phyloP scores from a whole-genome alignment of 2,888 invertebrate genomes.

The Plebejus anna region DNA sequence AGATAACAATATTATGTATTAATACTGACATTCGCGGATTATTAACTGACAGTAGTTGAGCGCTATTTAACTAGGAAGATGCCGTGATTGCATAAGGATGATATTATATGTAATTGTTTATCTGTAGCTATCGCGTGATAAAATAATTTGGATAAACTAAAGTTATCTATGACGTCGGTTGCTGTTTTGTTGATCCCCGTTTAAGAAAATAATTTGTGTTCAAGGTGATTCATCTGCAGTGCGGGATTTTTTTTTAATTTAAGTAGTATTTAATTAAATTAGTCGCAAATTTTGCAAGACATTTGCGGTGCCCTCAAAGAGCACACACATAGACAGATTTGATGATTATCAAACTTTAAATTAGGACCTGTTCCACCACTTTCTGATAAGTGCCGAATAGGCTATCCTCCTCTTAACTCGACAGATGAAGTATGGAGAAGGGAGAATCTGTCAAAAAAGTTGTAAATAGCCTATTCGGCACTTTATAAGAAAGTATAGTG shows the following conservation, averaged over 20 bases:
- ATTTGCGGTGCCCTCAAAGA: too few relatives aligned
- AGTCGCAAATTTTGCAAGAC: too few relatives aligned
- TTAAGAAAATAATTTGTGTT: background rate
- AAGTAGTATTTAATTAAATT: too few relatives aligned
- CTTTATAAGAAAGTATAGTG: too few relatives aligned
- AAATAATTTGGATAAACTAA: conserved; percentile 16
- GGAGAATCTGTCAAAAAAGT: too few relatives aligned
- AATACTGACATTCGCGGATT: conserved; percentile 47
- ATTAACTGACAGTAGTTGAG: conserved; percentile 55
- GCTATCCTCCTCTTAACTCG: too few relatives aligned
- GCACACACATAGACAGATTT: too few relatives aligned
- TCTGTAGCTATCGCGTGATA: conserved; percentile 35
- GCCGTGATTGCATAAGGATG: conserved; percentile 41
- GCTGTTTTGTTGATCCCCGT: conserved; percentile 4
- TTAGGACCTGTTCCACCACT: too few relatives aligned
- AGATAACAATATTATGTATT: conserved; percentile 42
- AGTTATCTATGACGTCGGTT: background rate
- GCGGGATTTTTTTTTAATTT: background rate
- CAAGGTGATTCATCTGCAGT: background rate
- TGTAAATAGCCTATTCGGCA: too few relatives aligned
- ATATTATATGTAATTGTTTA: conserved; percentile 43
- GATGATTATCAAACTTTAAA: too few relatives aligned
- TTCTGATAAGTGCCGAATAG: too few relatives aligned
- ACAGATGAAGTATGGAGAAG: too few relatives aligned
- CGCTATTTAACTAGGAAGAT: conserved; percentile 45